Conservation (phyloP, 2,888 invertebrate species). For the Syritta pipiens region DNA sequence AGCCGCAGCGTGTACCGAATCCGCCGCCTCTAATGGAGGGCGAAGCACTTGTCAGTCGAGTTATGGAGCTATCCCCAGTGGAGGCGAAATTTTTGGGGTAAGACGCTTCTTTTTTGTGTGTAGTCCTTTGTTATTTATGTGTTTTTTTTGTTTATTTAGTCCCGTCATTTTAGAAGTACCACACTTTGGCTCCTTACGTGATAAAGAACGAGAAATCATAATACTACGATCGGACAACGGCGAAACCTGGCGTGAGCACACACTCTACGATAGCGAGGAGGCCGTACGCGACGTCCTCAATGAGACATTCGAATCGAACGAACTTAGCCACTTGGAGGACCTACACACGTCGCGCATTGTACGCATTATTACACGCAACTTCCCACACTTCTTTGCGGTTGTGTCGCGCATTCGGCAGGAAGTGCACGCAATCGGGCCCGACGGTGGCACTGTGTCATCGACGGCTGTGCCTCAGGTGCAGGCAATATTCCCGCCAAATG, state of each 20-base stretch:
- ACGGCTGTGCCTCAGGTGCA: constrained; percentile 93
- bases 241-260: constrained; percentile 98
- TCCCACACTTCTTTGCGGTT: constrained; percentile 98
- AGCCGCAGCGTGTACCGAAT: constrained; percentile 83
- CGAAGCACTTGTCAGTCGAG: constrained; percentile 96
- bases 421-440: constrained; percentile 97
- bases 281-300: constrained; percentile 94
- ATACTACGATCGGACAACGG: constrained; percentile 98
- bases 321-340: constrained; percentile 88
- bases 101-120: constrained; percentile 72
- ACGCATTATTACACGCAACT: constrained; percentile 96
- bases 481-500: constrained; percentile 93
- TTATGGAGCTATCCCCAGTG: constrained; percentile 96
- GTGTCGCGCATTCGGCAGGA: constrained; percentile 97
- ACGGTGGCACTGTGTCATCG: constrained; percentile 97
- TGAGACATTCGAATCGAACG: constrained; percentile 87
- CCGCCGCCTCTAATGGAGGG: constrained; percentile 99
- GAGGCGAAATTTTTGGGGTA: constrained; percentile 98
- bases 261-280: constrained; percentile 90
- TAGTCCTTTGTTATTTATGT: neutral
- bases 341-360: constrained; percentile 93
- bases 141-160: constrained; percentile 78
- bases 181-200: constrained; percentile 96
- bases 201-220: constrained; percentile 97
- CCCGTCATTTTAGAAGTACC: constrained; percentile 97